Evolutionary conservation across 2,888 invertebrate species (phyloP), one percentile per base, ranked within the genome.

Genomic region (Colostygia pectinataria): DNA sequence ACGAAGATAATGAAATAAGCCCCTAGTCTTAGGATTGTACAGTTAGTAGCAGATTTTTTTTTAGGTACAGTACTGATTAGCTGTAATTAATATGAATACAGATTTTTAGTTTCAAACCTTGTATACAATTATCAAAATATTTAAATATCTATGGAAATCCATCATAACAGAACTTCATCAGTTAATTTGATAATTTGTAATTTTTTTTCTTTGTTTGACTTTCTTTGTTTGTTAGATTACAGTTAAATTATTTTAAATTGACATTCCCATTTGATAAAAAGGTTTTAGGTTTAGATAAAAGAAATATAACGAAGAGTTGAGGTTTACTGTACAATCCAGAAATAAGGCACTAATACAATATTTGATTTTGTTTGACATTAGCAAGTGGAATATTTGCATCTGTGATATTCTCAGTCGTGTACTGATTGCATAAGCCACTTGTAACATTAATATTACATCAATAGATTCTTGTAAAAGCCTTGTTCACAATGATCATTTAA

Each of bases 391-490:
- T 78, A 71, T 80, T 75, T 77, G 79, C 79, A 81, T 80, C 88
- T 89, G 89, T 89, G 89, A 89, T 90, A 90, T 83, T 83, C 73
- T 77, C 82, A 85, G 85, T 87, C 72, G 69, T 34, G 65, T 79
- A 70, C 84, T 87, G 83, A 80, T 71, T 79, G 80, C 76, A 74
- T 72, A 71, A 68, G 74, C 83, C 79, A 77, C 80, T 79, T 67
- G 42, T 33, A 38, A 27, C 23, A 36, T 20, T 14, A 34, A 31
- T 32, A 42, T 13, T 10, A 32, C 28, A 36, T n/a, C 27, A 31
- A 34, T 12, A 42, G 18, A 37, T 27, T 15, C n/a, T 6, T 6
- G 6, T 2, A 1, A 20, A 15, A 4, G 20, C 20, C 3, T 20
- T 20, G 5, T 20, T 20, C 20, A 20, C 20, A 20, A 20, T 20